Conservation (phyloP, 2,888 invertebrate species). For the Pherbina coryleti region DNA sequence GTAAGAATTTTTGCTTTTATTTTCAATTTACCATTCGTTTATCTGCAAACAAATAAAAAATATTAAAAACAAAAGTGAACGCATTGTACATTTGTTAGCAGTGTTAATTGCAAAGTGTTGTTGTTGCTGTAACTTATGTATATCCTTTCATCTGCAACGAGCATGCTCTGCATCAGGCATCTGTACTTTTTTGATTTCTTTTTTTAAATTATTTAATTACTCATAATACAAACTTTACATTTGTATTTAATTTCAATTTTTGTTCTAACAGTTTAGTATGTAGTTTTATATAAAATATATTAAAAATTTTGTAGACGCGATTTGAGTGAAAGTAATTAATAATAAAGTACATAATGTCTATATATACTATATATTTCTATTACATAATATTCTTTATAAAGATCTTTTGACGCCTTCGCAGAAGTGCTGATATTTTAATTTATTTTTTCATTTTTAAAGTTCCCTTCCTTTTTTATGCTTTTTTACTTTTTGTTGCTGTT, state of each 20-base stretch:
- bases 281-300: conserved; percentile 35
- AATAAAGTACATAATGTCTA: conserved; percentile 35
- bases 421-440: conserved; percentile 48
- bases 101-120: conserved; percentile 18
- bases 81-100: conserved; percentile 35
- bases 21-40: conserved; percentile 36
- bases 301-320: conserved; percentile 29
- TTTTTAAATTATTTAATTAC: conserved; percentile 26
- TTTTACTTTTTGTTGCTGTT: conserved; percentile 45
- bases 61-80: conserved; percentile 33
- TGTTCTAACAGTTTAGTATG: conserved; percentile 1
- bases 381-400: conserved; percentile 30
- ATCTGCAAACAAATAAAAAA: conserved; percentile 43
- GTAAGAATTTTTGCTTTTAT: conserved; percentile 30
- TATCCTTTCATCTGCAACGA: conserved; percentile 11
- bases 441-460: conserved; percentile 28
- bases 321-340: conserved; percentile 28
- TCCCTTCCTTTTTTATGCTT: conserved; percentile 30
- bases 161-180: neutral
- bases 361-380: conserved; percentile 30
- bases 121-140: neutral
- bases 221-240: conserved; percentile 19
- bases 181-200: neutral
- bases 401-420: conserved; percentile 40
- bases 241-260: conserved; percentile 17